Conservation (phyloP, 2,797 vertebrate genomes). For the Lerista edwardsae region DNA sequence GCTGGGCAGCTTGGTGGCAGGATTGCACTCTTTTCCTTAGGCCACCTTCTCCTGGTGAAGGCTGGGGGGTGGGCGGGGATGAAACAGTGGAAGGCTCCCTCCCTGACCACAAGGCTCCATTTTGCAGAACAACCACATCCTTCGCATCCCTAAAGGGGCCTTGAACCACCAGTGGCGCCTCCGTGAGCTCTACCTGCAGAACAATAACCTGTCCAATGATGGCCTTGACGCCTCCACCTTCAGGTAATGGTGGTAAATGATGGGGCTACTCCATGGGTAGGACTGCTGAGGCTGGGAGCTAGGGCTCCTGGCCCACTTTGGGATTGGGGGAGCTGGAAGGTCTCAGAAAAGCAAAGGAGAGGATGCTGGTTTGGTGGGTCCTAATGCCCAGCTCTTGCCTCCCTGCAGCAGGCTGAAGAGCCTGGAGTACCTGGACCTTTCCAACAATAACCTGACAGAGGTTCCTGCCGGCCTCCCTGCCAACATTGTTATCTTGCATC, state of each 20-base stretch:
- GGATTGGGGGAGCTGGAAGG: neutral
- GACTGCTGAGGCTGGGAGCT: neutral
- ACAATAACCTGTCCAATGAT: slow-evolving; percentile 57
- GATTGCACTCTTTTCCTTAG: too few relatives aligned
- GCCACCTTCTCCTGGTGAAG: too few relatives aligned
- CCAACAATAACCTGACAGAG: slow-evolving; percentile 62
- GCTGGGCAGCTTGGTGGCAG: neutral
- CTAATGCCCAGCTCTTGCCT: neutral
- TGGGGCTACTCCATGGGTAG: neutral
- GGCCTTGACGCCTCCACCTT: slow-evolving; percentile 60
- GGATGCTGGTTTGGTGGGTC: neutral
- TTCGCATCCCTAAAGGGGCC: slow-evolving; percentile 67
- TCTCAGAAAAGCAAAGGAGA: neutral
- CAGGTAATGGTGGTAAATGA: slow-evolving; percentile 48
- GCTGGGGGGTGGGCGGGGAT: neutral
- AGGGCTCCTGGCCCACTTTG: too few relatives aligned
- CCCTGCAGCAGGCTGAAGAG: slow-evolving; percentile 62
- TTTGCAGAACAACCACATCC: slow-evolving; percentile 69
- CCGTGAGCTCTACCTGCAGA: slow-evolving; percentile 72
- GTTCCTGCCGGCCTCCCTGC: slow-evolving; percentile 64
- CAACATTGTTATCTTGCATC: slow-evolving; percentile 60
- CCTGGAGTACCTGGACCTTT: slow-evolving; percentile 74
- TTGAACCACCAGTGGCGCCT: slow-evolving; percentile 63
- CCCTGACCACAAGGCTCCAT: neutral
- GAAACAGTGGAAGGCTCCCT: neutral